Base-by-base conservation (phyloP, 2,797 vertebrate genomes). In the Gobio occitaniae region DNA sequence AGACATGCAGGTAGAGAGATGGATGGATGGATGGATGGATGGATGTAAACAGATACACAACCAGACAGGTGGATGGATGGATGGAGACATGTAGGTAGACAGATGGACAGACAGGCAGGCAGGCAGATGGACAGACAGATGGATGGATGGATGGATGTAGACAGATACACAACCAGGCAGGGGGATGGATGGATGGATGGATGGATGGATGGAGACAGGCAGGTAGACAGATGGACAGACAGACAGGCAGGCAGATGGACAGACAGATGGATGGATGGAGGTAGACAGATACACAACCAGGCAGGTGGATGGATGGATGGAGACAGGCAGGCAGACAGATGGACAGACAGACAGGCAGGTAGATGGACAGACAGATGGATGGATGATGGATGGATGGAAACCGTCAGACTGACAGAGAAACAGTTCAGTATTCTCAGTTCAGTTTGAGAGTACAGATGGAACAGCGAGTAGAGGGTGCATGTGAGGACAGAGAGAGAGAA, bases 401-500 rank as follows among this genome's bases (percentile, higher is more conserved):
- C 12, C 0, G 32, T 15, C 11, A 79, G 59, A 50, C n/a, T 32
- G 47, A 47, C 66, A 59, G 21, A n/a, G 7, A 3, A 9, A 25
- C 25, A 80, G 15, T 29, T 47, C 9, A 10, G 3, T 25, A 41
- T 71, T 32, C 29, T 71, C 48, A 52, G 41, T 72, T 79, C 32
- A 65, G 25, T n/a, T 63, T 71, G 29, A 69, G 15, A 76, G 47
- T 52, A 50, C 21, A 77, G 15, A 70, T n/a, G 8, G 19, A 80
- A 79, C 9, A 52, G 32, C 1, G 12, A 80, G 19, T 50, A 71
- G 21, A 65, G 32, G 32, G 68, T 47, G 77, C n/a, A 63, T 65
- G 59, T 19, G 47, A 80, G 56, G 69, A 85, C 54, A 74, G 32
- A 66, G 1, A 85, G 44, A 74, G 32, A 66, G 1, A 29, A 9